Conservation (phyloP, 2,797 vertebrate species). For the Sebastes umbrosus region DNA sequence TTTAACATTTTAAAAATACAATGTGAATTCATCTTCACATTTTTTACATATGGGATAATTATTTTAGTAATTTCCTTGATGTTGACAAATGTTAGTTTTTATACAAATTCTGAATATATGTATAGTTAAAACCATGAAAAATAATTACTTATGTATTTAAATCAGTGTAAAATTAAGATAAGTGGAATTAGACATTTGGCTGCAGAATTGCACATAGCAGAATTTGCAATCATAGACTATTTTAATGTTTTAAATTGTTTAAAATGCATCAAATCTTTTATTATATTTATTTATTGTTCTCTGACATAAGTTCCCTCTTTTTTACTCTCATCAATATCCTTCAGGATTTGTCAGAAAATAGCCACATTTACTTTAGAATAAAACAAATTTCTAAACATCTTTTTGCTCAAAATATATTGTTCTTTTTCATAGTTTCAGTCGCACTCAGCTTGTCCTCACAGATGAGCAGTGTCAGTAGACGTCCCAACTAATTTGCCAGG, state of each 20-base stretch:
- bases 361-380: not conserved
- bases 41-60: not conserved
- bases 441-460: conserved; percentile 19
- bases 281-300: not conserved
- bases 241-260: not conserved
- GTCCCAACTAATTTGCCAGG: conserved; percentile 18
- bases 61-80: not conserved
- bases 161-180: not conserved
- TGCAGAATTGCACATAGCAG: not conserved
- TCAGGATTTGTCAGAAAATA: not conserved
- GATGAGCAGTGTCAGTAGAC: conserved; percentile 19
- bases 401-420: not conserved
- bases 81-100: not conserved
- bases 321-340: not conserved
- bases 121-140: not conserved
- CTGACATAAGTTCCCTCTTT: not conserved
- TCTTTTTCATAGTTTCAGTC: not conserved
- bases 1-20: not conserved
- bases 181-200: not conserved
- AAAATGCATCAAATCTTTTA: not conserved
- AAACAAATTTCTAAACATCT: not conserved
- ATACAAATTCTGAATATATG: not conserved
- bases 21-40: not conserved
- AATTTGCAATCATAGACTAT: not conserved
- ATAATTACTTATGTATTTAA: not conserved